Base-by-base conservation (phyloP, 2,797 vertebrate species). In the Cygnus olor region DNA sequence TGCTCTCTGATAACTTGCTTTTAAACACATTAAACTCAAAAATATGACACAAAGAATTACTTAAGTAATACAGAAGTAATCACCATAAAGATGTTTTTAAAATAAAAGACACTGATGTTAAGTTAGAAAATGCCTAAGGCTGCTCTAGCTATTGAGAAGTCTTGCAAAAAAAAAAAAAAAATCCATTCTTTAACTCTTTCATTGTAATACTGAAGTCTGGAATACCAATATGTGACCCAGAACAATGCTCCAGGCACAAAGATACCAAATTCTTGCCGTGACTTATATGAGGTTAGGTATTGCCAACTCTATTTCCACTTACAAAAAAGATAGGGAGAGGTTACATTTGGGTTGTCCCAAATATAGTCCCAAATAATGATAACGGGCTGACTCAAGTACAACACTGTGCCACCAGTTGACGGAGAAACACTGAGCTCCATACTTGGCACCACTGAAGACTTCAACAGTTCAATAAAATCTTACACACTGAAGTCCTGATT, bases 401-500 rank as follows among this genome's bases (percentile, higher is more conserved):
- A 14, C 10, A 10, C 12, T 56, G 40, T 28, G 42, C 71, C 30
- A 15, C 3, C 40, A 32, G 60, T 51, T 57, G 65, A 18, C 9
- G 17, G 28, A 69, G 40, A 14, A 80, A 14, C 11, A 10, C 56
- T 16, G 14, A 27, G 49, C 49, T 38, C 38, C 16, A 1, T 17
- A 5, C 18, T 3, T 5, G 28, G 32, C 68, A 89, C 12, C 22
- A 21, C 2, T 14, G 18, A 28, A 25, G 21, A 24, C 14, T 25
- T 12, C 1, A 47, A 10, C 16, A 36, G 14, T 3, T 45, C 30
- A 9, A 1, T 3, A 6, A 22, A 58, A 19, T 2, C n/a, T 19
- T 27, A 8, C 38, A 21, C 10, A 4, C 18, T 0, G 16, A 32
- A 13, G 4, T 9, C 9, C 38, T 19, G 4, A 1, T 5, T 28